These are phyloP conservation scores for Euborellia annulipes DNA, from an alignment of 1,140 invertebrate species.

Conservation along the genomic window DNA sequence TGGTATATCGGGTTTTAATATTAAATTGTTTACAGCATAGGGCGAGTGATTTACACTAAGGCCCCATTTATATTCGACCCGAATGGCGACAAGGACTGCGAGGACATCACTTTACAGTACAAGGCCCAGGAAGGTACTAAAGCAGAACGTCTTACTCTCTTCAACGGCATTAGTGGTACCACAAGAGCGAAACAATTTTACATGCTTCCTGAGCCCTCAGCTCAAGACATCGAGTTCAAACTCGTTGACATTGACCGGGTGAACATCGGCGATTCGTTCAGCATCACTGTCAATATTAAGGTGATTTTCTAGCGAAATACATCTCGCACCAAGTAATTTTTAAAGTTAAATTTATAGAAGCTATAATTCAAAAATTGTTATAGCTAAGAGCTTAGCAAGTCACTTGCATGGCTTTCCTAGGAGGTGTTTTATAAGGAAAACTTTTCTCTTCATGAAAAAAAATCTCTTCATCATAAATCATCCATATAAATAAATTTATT, in stretches of 20 bases:
- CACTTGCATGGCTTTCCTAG: too few species aligned
- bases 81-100: constrained; percentile 43
- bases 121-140: constrained; percentile 56
- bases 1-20: too few species aligned
- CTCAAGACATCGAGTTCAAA: constrained; percentile 50
- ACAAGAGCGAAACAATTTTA: constrained; percentile 48
- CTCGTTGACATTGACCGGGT: constrained; percentile 49
- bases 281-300: constrained; percentile 43
- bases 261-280: constrained; percentile 48
- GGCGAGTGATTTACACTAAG: constrained; percentile 60
- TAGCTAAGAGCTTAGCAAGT: too few species aligned
- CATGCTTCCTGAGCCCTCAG: constrained; percentile 32
- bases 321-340: too few species aligned
- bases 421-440: too few species aligned
- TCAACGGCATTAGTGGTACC: constrained; percentile 46
- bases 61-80: constrained; percentile 51
- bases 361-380: too few species aligned
- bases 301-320: constrained; percentile 15
- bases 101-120: constrained; percentile 55
- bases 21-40: too few species aligned
- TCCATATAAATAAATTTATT: too few species aligned
- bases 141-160: constrained; percentile 46
- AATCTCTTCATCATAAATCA: too few species aligned
- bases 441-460: too few species aligned
- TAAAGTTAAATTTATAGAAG: too few species aligned